These are phyloP conservation scores for Anisognathus igniventris DNA, from an alignment of 2,797 vertebrate species.

Conservation along the genomic window DNA sequence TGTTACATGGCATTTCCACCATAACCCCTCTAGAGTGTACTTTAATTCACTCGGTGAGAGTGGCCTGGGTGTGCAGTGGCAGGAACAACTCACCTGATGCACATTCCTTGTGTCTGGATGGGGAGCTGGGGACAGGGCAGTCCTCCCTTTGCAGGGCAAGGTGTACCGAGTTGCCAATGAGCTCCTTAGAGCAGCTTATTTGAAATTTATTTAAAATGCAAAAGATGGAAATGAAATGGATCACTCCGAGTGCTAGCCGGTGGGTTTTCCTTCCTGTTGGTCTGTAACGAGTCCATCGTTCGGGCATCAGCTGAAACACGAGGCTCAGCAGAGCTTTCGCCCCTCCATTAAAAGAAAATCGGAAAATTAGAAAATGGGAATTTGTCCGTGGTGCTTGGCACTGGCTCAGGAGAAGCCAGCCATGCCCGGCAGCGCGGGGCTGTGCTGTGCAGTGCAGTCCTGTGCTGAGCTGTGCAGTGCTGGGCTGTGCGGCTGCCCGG, in stretches of 20 bases:
- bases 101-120: fast-evolving
- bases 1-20: background rate
- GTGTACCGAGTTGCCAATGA: fast-evolving
- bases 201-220: background rate
- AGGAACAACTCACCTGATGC: fast-evolving
- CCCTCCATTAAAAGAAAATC: fast-evolving
- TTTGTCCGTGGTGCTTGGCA: background rate
- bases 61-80: fast-evolving
- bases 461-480: too few relatives aligned
- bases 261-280: background rate
- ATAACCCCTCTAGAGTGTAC: fast-evolving
- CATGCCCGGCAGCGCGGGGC: background rate
- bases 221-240: background rate
- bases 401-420: fast-evolving
- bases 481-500: background rate
- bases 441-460: too few relatives aligned
- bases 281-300: background rate
- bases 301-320: fast-evolving
- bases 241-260: fast-evolving
- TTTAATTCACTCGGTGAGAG: fast-evolving
- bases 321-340: too few relatives aligned
- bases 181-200: background rate
- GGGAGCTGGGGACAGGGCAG: fast-evolving
- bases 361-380: fast-evolving
- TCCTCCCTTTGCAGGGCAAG: fast-evolving